phyloP scores from a whole-genome alignment of 2,888 invertebrate genomes.

The Anoplius nigerrimus region DNA sequence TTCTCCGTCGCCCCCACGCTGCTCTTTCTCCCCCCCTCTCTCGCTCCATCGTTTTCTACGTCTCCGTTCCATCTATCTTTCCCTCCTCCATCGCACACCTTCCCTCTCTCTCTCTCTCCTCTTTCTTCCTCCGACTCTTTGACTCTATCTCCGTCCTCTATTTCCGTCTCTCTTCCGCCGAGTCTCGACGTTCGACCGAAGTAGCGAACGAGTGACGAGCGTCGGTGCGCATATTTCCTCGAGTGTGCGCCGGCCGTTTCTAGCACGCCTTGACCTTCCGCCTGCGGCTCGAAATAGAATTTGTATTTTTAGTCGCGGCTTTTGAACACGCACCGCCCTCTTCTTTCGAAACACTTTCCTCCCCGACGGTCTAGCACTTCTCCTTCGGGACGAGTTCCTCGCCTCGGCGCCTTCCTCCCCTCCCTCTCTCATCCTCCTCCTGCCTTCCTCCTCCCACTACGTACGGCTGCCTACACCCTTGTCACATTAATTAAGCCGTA shows the following conservation, averaged over 20 bases:
- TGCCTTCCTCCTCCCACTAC: neutral
- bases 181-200: neutral
- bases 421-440: no score
- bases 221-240: constrained; percentile 44
- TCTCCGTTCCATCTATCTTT: neutral
- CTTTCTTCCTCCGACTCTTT: no score
- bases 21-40: no score
- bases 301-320: constrained; percentile 61
- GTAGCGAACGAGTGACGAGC: neutral
- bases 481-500: no score
- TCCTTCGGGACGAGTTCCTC: constrained; percentile 1
- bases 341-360: constrained; percentile 31
- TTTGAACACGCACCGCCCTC: constrained; percentile 40
- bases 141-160: no score
- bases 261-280: constrained; percentile 67
- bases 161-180: no score
- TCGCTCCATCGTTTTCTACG: constrained; percentile 10
- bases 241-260: constrained; percentile 50
- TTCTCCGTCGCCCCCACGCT: no score
- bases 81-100: neutral
- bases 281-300: constrained; percentile 60
- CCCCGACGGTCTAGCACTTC: constrained; percentile 5
- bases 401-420: no score
- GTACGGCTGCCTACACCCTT: neutral
- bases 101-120: no score